Percentiles rank a stretch among this genome's conserved stretches.
Conservation (phyloP, 2,888 invertebrate species). For the Polylopha cassiicola region DNA sequence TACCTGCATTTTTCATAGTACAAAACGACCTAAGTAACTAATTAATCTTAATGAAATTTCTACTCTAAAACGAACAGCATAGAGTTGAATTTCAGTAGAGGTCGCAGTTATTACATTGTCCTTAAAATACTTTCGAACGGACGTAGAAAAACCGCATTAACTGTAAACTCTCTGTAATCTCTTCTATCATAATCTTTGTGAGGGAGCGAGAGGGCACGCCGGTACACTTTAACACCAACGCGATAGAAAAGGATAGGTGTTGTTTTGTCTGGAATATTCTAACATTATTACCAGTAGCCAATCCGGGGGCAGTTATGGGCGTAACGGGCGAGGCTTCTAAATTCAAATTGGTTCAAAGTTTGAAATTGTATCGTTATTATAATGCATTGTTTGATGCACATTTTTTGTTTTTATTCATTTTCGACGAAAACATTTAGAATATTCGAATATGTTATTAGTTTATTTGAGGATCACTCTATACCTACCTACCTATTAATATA, state of each 20-base stretch:
- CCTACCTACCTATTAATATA: too few species aligned
- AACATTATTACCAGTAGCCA: conserved; percentile 59
- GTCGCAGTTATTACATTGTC: conserved; percentile 40
- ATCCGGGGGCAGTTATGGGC: conserved; percentile 59
- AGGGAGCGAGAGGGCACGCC: conserved; percentile 41
- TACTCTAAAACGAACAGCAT: neutral
- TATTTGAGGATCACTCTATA: too few species aligned
- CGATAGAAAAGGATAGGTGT: conserved; percentile 47
- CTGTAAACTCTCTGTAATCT: conserved; percentile 63
- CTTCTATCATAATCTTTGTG: conserved; percentile 53
- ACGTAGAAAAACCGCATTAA: conserved; percentile 67
- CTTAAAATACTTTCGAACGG: conserved; percentile 50
- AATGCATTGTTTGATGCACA: conserved; percentile 33
- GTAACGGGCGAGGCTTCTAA: conserved; percentile 43
- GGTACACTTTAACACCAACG: conserved; percentile 22
- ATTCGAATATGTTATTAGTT: too few species aligned
- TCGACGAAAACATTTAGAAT: conserved; percentile 12
- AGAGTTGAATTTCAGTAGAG: conserved; percentile 29
- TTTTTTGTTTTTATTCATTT: conserved; percentile 14
- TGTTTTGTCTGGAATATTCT: conserved; percentile 39
- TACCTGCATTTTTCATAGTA: conserved; percentile 27
- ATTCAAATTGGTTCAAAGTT: conserved; percentile 42
- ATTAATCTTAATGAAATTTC: conserved; percentile 16
- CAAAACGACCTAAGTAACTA: conserved; percentile 31
- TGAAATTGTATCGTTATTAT: conserved; percentile 40